Percentiles rank a stretch among this genome's conserved stretches.
phyloP scores from a whole-genome alignment of 2,797 vertebrate genomes.

The Gephyroberyx darwinii region DNA sequence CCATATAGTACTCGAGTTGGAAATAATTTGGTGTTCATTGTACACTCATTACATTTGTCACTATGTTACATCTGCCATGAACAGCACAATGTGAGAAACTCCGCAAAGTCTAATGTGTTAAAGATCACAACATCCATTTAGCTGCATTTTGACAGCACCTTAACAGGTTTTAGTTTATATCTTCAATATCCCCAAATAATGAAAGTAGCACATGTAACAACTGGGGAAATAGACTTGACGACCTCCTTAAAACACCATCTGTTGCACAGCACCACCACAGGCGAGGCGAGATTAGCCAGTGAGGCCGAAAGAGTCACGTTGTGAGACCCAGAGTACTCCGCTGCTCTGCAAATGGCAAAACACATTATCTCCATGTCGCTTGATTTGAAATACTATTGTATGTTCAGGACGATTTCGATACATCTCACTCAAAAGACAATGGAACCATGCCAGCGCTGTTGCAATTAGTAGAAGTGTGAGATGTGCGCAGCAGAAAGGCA shows the following conservation, averaged over 20 bases:
- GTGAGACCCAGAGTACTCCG: slow-evolving; percentile 31
- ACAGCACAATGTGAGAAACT: slow-evolving; percentile 27
- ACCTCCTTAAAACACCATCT: slow-evolving; percentile 73
- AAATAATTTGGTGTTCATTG: slow-evolving; percentile 26
- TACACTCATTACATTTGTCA: neutral
- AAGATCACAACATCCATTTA: slow-evolving; percentile 18
- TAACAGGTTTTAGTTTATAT: slow-evolving; percentile 45
- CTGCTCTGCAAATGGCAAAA: slow-evolving; percentile 34
- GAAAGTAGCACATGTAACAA: slow-evolving; percentile 33
- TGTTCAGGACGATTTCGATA: slow-evolving; percentile 25
- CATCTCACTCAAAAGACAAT: slow-evolving; percentile 24
- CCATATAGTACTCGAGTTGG: slow-evolving; percentile 24
- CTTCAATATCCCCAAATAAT: slow-evolving; percentile 60
- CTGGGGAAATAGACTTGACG: slow-evolving; percentile 54
- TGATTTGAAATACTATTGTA: slow-evolving; percentile 37
- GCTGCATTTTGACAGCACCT: slow-evolving; percentile 37
- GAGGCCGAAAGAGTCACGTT: slow-evolving; percentile 58
- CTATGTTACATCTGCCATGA: too few relatives aligned
- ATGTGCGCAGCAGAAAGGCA: slow-evolving; percentile 37
- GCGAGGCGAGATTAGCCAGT: slow-evolving; percentile 54
- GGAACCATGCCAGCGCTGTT: slow-evolving; percentile 23
- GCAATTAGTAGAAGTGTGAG: slow-evolving; percentile 41
- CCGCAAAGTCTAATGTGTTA: neutral
- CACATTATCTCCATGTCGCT: slow-evolving; percentile 26
- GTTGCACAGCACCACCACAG: slow-evolving; percentile 59